Percentiles rank a stretch among this genome's conserved stretches.
phyloP scores from a whole-genome alignment of 1,140 invertebrate species.

The Brachionus rotundiformis region DNA sequence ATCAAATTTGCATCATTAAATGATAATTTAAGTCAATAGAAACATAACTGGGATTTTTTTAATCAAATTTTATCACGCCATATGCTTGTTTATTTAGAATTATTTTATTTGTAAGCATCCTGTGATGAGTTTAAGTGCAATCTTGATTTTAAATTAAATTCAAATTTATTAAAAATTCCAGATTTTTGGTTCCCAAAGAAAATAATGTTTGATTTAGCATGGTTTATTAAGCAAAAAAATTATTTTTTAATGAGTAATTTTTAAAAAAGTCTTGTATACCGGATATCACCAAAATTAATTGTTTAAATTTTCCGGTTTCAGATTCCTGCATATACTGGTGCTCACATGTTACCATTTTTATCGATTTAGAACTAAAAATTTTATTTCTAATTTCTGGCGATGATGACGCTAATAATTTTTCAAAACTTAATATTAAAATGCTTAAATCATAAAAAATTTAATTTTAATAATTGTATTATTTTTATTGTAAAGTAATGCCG shows the following conservation, averaged over 20 bases:
- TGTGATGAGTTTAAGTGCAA: neutral
- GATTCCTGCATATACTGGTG: neutral
- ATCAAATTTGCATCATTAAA: neutral
- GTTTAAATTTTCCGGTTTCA: neutral
- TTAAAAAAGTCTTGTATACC: neutral
- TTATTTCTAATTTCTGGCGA: neutral
- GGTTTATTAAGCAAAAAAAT: neutral
- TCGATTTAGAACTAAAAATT: neutral
- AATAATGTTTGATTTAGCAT: neutral
- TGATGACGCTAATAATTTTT: neutral
- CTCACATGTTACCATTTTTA: slow-evolving; percentile 2
- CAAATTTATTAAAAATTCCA: neutral
- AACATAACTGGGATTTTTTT: neutral
- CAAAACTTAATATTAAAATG: neutral
- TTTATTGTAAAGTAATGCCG: neutral
- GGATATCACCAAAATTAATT: slow-evolving; percentile 8
- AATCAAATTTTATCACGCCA: slow-evolving; percentile 13
- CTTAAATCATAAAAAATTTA: neutral
- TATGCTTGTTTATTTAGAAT: slow-evolving; percentile 11
- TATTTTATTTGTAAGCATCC: neutral
- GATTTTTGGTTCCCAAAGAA: neutral
- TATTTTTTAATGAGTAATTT: neutral
- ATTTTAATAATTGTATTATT: neutral
- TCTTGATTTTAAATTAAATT: slow-evolving; percentile 3
- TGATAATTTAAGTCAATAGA: neutral